Base-by-base conservation (phyloP, 2,797 vertebrate species). In the Epinephelus coioides region DNA sequence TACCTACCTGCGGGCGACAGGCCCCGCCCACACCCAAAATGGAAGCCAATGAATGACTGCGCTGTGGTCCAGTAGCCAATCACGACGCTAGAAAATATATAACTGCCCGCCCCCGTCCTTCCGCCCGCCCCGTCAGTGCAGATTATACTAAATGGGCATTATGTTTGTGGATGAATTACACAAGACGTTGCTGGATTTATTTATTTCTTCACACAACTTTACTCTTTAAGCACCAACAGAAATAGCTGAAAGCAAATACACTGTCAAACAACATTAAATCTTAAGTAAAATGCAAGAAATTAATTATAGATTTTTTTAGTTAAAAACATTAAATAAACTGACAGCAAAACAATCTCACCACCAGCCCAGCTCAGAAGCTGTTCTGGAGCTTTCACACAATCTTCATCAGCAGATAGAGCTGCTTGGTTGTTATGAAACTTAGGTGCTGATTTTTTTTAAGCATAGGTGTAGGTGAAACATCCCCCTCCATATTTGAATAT, bases 11-110 rank as follows among this genome's bases (percentile, higher is more conserved):
- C 15, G 10, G 50, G 18, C 0, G 3, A 14, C n/a, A 34, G 34
- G 68, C 40, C 77, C 82, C 92, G 86, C 92, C 95, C 84, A 72
- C 6, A 0, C 3, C 21, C 2, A 7, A 51, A 46, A n/a, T 5
- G 0, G 0, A 0, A 87, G 18, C 93, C 92, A 94, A 91, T 94
- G 59, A 85, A 2, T 2, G 60, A 4, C 11, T 1, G 46, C 30
- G 38, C 4, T 4, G 3, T 0, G 1, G 9, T 50, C 6, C n/a
- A 62, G 11, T 51, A 88, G 67, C 94, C 91, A 92, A 95, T 95
- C 87, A 63, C 0, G 18, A 71, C 17, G 3, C 46, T 27, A 3
- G 2, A 44, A 63, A 59, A 12, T 56, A 30, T 0, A 25, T 1
- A 18, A 17, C 49, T 3, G 0, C 0, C 76, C 77, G 44, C 66